Base-by-base conservation (phyloP, 2,113 vertebrate genomes). In the Probosciger aterrimus region DNA sequence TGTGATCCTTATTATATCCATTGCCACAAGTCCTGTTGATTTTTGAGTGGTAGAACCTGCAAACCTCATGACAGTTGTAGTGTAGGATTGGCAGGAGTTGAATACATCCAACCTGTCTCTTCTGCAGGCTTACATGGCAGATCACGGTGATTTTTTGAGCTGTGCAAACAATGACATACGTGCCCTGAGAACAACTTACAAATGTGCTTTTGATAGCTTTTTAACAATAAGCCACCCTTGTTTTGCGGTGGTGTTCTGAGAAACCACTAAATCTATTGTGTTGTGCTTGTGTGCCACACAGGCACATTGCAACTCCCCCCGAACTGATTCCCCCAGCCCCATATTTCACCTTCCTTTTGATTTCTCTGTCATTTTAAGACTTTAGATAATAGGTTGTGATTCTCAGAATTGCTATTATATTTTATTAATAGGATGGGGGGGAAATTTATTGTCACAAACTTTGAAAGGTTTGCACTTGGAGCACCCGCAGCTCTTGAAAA, bases 321-420 rank as follows among this genome's bases (percentile, higher is more conserved):
- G 67, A 62, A 31, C 35, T 33, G 39, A 83, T 60, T 83, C 53
- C 33, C 27, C 3, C 19, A 89, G 78, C 33, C 59, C 47, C 63
- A 64, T 96, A 93, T 96, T 79, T 98, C 97, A 95, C 90, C 79
- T 88, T 95, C 60, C 55, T 74, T 97, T 97, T 96, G 96, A 98
- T 95, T 95, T 76, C 57, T 59, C 92, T 97, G 87, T 96, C 95
- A 79, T 88, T 74, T 90, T 20, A 63, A 95, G 94, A 87, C 96
- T 96, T 95, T 90, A 97, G 92, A 80, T 96, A 97, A 96, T 79
- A 97, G 95, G 55, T 95, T 70, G 90, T 95, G 96, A 96, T 96
- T 97, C 95, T 95, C 87, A 49, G 92, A 96, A 96, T 92, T 94
- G 87, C 93, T 82, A 47, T 95, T 92, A 95, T 96, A 95, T 96